Conservation (phyloP, 2,888 invertebrate genomes). For the Lottia scabra region DNA sequence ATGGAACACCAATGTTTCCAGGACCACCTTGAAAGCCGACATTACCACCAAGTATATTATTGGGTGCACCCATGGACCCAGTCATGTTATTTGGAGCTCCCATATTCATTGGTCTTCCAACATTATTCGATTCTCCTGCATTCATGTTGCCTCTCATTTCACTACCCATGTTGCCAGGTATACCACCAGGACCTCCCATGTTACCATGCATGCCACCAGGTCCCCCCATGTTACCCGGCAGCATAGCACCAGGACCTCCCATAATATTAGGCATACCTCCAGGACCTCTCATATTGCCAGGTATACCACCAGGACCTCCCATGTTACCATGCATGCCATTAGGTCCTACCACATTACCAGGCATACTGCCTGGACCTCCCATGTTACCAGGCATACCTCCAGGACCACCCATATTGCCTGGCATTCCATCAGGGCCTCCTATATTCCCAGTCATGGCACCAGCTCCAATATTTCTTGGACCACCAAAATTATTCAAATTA, state of each 20-base stretch:
- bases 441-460: neutral
- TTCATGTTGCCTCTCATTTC: neutral
- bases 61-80: neutral
- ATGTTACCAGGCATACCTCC: conserved; percentile 11
- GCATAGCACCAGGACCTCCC: neutral
- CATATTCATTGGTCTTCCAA: neutral
- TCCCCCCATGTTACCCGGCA: neutral
- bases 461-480: neutral
- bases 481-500: neutral
- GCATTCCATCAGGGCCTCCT: neutral
- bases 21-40: neutral
- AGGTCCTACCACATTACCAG: neutral
- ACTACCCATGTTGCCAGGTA: neutral
- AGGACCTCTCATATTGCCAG: conserved; percentile 12
- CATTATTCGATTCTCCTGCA: neutral
- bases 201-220: neutral
- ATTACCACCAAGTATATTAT: neutral
- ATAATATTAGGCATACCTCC: neutral
- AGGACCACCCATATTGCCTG: conserved; percentile 13
- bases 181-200: neutral
- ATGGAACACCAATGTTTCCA: conserved; percentile 16
- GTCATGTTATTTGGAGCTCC: neutral
- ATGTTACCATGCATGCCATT: neutral
- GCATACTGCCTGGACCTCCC: neutral
- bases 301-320: conserved; percentile 7